Conservation (phyloP, 2,797 vertebrate genomes). For the Neomorphus geoffroyi region DNA sequence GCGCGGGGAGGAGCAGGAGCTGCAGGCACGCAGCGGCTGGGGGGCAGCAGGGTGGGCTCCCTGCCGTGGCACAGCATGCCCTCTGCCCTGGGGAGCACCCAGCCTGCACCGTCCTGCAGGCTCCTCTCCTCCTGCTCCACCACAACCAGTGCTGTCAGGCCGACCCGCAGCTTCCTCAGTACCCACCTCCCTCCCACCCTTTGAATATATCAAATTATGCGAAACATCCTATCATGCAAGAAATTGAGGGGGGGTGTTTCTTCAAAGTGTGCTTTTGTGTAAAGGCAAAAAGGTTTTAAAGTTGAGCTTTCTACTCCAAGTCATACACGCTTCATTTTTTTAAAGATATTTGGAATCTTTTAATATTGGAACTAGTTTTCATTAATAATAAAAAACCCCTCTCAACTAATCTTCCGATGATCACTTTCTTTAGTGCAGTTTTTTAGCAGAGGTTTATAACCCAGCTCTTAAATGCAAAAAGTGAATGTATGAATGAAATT, state of each 20-base stretch:
- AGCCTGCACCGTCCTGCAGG: neutral
- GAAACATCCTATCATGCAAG: neutral
- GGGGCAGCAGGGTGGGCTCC: rapidly evolving
- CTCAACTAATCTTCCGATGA: neutral
- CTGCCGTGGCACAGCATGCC: rapidly evolving
- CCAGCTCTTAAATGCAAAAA: neutral
- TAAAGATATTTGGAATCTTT: slow-evolving; percentile 18
- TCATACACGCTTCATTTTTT: neutral
- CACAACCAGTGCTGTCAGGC: neutral
- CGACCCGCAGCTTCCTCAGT: neutral
- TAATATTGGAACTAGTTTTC: neutral
- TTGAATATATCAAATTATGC: neutral
- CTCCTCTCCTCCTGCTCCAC: neutral
- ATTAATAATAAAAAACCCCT: neutral
- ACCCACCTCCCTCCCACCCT: neutral
- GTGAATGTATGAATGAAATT: neutral
- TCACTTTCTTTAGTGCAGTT: neutral
- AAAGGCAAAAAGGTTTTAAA: slow-evolving; percentile 20
- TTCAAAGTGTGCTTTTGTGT: slow-evolving; percentile 3
- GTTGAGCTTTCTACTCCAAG: neutral
- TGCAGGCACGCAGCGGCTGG: neutral
- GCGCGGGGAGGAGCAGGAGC: neutral
- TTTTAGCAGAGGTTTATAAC: neutral
- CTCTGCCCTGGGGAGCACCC: neutral
- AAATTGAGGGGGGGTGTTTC: neutral